Evolutionary conservation across 2,888 invertebrate genomes (phyloP).

Genomic region (Diabrotica balteata): DNA sequence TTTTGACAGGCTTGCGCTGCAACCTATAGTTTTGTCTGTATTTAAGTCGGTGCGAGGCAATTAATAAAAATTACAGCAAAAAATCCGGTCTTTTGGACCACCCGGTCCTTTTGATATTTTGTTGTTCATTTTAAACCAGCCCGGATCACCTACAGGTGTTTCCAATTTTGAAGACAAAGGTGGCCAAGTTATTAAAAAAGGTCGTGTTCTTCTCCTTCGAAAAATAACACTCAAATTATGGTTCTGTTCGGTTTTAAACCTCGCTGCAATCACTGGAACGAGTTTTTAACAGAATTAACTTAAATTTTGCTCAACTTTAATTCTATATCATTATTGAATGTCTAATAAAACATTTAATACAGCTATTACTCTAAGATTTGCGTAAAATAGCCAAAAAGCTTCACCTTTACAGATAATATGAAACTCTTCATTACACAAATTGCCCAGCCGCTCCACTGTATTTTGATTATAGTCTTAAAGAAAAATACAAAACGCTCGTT

Average conservation of each 20-base stretch:
- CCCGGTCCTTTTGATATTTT: constrained; percentile 34
- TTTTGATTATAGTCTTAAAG: too few relatives aligned
- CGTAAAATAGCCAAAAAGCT: constrained; percentile 25
- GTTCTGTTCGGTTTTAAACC: constrained; percentile 21
- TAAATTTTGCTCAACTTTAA: constrained; percentile 24
- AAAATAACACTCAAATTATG: constrained; percentile 8
- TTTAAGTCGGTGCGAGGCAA: constrained; percentile 28
- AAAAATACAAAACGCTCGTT: too few relatives aligned
- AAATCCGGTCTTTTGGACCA: constrained; percentile 35
- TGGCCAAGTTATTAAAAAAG: constrained; percentile 30
- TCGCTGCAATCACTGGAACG: constrained; percentile 29
- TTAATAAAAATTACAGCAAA: constrained; percentile 35
- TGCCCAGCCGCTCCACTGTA: too few relatives aligned
- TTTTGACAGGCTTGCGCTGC: constrained; percentile 32
- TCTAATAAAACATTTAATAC: constrained; percentile 24
- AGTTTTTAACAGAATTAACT: constrained; percentile 26
- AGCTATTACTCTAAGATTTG: constrained; percentile 22
- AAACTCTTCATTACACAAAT: constrained; percentile 15
- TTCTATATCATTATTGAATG: constrained; percentile 27
- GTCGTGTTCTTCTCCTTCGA: constrained; percentile 9
- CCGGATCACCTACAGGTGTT: constrained; percentile 34
- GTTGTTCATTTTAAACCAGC: constrained; percentile 31
- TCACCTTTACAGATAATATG: constrained; percentile 15
- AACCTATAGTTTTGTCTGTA: constrained; percentile 32
- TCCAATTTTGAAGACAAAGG: constrained; percentile 32